Conservation (phyloP, 2,797 vertebrate species). For the Pampus argenteus region DNA sequence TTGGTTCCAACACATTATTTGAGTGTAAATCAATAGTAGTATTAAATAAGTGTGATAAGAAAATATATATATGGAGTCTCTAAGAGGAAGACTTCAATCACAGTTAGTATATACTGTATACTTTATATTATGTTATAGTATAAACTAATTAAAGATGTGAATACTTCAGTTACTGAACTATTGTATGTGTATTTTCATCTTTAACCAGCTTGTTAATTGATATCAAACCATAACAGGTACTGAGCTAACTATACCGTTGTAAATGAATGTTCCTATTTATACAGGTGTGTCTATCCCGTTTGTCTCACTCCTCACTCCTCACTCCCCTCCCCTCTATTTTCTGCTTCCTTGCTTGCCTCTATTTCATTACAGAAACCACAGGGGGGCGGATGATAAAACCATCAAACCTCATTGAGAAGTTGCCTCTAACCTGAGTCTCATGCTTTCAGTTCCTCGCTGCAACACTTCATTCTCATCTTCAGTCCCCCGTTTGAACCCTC, state of each 20-base stretch:
- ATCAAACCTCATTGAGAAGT: conserved; percentile 22
- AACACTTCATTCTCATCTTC: conserved; percentile 13
- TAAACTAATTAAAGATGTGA: background rate
- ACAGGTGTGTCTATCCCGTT: background rate
- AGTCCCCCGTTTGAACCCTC: conserved; percentile 26
- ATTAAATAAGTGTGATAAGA: background rate
- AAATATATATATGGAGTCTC: background rate
- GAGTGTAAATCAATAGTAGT: background rate
- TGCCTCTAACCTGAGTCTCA: conserved; percentile 10
- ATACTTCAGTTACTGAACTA: background rate
- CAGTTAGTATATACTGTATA: background rate
- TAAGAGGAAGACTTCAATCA: too few relatives aligned
- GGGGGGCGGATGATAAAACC: conserved; percentile 13
- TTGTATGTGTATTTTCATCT: background rate
- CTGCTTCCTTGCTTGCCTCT: conserved; percentile 8
- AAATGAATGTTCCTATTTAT: background rate
- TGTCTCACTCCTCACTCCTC: background rate
- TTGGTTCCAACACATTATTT: background rate
- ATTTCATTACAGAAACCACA: conserved; percentile 26
- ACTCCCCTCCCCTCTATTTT: background rate
- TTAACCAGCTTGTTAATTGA: background rate
- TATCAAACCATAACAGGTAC: background rate
- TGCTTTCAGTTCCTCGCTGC: background rate
- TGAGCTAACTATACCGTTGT: background rate
- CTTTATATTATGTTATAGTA: background rate